A percentile compares a stretch with the other conserved stretches of the same genome.
These are phyloP conservation scores for Equus quagga DNA, from an alignment of 2,113 vertebrate genomes.

Conservation along the genomic window DNA sequence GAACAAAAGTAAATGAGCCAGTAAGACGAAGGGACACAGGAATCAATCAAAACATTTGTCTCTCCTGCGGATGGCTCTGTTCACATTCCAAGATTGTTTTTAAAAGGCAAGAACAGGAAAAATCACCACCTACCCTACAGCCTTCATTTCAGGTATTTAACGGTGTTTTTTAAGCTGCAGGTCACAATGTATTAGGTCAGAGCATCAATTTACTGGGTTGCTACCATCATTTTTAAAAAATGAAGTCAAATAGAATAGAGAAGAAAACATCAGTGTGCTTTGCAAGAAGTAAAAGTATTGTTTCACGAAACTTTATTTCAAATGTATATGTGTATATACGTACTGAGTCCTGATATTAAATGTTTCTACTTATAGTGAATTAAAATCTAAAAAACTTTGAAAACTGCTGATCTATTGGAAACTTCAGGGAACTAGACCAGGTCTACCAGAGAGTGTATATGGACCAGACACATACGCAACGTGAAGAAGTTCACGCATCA, in stretches of 20 bases:
- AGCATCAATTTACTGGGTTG: background rate
- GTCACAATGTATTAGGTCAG: background rate
- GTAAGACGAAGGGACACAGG: background rate
- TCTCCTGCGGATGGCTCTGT: background rate
- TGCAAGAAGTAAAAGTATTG: background rate
- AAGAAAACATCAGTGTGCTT: background rate
- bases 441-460: background rate
- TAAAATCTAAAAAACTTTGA: slow-evolving; percentile 50
- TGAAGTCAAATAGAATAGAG: background rate
- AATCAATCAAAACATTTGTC: background rate
- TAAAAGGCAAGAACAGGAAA: slow-evolving; percentile 43
- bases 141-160: background rate
- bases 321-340: background rate
- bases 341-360: background rate
- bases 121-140: background rate
- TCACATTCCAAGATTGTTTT: background rate
- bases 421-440: background rate
- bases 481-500: background rate
- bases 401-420: background rate
- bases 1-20: slow-evolving; percentile 21
- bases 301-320: slow-evolving; percentile 22
- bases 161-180: background rate
- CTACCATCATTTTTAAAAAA: background rate
- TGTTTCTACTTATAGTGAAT: background rate
- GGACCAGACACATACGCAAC: background rate